Evolutionary conservation across 2,113 vertebrate genomes (phyloP), one percentile per base, ranked within the genome.

Genomic region (Ophthalmotilapia sp.): DNA sequence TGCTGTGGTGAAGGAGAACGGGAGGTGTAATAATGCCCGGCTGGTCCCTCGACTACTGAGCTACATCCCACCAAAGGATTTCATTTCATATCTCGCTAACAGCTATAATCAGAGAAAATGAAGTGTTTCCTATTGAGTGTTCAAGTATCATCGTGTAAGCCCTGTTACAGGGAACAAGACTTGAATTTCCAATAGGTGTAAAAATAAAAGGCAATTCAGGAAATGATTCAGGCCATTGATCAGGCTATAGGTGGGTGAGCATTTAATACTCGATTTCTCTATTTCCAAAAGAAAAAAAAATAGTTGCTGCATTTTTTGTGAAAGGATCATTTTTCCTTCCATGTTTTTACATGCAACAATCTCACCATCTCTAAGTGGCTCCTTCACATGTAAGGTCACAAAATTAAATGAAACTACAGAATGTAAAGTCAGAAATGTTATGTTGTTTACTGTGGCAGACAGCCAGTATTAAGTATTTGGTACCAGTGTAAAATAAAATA

Each of bases 31-130:
- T 79, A 85, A 60, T 19, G 54, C 40, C 65, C 54, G 21, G 2
- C 15, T 56, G 77, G 29, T 79, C 88, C 86, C 77, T 62, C 33
- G 2, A 21, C 77, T 82, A 65, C 84, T 49, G 79, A 80, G 79
- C 68, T 58, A 82, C 58, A 40, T 40, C 58, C 31, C 26, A 3
- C 77, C 12, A 6, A 31, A 87, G 23, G 80, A 47, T 84, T 55
- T 65, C 4, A 77, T 80, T 60, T 81, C 45, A 29, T 26, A 73
- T 55, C 83, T 26, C 5, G 23, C 42, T 68, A 17, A 33, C 13
- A 42, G 56, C 40, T 26, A 31, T 4, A 23, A 12, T 79, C 19
- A 58, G 5, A 70, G n/a, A 54, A 82, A 47, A 83, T 81, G 15
- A 86, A 85, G 29, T 6, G 7, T 2, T 45, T 77, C 40, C 31